Base-by-base conservation (phyloP, 2,797 vertebrate genomes). In the Scolopax rusticola region DNA sequence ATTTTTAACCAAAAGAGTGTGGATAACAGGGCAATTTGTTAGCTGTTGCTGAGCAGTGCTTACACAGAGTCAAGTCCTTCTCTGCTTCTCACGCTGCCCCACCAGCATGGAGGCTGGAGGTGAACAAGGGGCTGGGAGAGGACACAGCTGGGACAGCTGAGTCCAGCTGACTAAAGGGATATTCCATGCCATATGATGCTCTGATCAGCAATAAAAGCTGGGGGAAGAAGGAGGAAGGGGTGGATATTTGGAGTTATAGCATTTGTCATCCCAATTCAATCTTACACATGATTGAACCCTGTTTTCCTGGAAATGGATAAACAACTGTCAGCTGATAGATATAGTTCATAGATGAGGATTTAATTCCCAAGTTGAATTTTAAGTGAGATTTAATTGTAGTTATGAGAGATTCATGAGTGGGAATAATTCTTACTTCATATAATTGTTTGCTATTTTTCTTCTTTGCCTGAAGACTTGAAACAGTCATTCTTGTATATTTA, bases 241-340 rank as follows among this genome's bases (percentile, higher is more conserved):
- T 1, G 4, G 11, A n/a, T 27, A 4, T 40, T 50, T n/a, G 9
- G 12, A 54, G 2, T 36, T 6, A 18, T 2, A 6, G 12, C 3
- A 2, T 59, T 68, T 68, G 40, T 87, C 33, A 71, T 79, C 32
- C 13, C 43, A 79, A 41, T 36, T 57, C 12, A 21, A 6, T 2
- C 2, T 14, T 63, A 30, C 3, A 1, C 6, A 8, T 13, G 33
- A 47, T 24, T 15, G 28, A 61, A 15, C 15, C 28, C 25, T 11
- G 16, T 25, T 64, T 56, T 71, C 33, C 50, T 57, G 16, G 16
- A 41, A 9, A 33, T 24, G 33, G 17, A 13, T 32, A 7, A 71
- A 36, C 36, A 36, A 6, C 20, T 71, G 21, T 15, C 32, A 15
- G 43, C 20, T 3, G 6, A 32, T 36, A 36, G 32, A 59, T 33